Percentiles rank a stretch among this genome's conserved stretches.
Evolutionary conservation across 2,797 vertebrate genomes (phyloP).

Genomic region (Chaenodraco wilsoni): DNA sequence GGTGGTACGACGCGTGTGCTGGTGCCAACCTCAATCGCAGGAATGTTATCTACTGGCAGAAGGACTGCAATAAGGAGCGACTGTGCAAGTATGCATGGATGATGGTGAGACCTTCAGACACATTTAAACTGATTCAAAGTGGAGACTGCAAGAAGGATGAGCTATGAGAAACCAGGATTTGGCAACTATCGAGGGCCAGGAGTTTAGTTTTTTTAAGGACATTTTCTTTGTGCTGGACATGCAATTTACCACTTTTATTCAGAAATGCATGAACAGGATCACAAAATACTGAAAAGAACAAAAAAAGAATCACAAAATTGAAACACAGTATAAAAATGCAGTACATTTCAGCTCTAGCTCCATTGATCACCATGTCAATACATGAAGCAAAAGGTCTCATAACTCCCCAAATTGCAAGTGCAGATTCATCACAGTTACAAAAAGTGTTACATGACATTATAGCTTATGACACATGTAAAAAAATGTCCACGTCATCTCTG

Average conservation of each 20-base stretch:
- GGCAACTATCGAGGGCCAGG: neutral
- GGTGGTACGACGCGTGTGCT: slow-evolving; percentile 90
- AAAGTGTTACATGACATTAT: slow-evolving; percentile 44
- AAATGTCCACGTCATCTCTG: slow-evolving; percentile 21
- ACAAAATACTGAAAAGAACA: slow-evolving; percentile 67
- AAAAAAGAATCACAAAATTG: slow-evolving; percentile 48
- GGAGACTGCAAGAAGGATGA: slow-evolving; percentile 81
- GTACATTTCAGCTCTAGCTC: slow-evolving; percentile 43
- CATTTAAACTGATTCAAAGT: slow-evolving; percentile 67
- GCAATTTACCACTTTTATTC: slow-evolving; percentile 72
- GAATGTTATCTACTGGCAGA: slow-evolving; percentile 90
- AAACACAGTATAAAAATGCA: slow-evolving; percentile 56
- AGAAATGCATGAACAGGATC: slow-evolving; percentile 68
- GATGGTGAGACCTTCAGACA: slow-evolving; percentile 85
- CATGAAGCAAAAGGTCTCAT: slow-evolving; percentile 54
- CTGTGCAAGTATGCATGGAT: slow-evolving; percentile 90
- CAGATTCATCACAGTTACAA: slow-evolving; percentile 60
- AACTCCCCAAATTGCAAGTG: slow-evolving; percentile 43
- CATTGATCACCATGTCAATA: slow-evolving; percentile 39
- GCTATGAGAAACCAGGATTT: slow-evolving; percentile 67
- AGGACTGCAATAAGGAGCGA: slow-evolving; percentile 87
- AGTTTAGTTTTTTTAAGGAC: neutral
- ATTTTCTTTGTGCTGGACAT: slow-evolving; percentile 9
- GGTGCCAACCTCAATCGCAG: slow-evolving; percentile 89
- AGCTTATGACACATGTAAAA: slow-evolving; percentile 54